These are phyloP conservation scores for Ostrea edulis DNA, from an alignment of 1,140 invertebrate genomes.

Conservation along the genomic window DNA sequence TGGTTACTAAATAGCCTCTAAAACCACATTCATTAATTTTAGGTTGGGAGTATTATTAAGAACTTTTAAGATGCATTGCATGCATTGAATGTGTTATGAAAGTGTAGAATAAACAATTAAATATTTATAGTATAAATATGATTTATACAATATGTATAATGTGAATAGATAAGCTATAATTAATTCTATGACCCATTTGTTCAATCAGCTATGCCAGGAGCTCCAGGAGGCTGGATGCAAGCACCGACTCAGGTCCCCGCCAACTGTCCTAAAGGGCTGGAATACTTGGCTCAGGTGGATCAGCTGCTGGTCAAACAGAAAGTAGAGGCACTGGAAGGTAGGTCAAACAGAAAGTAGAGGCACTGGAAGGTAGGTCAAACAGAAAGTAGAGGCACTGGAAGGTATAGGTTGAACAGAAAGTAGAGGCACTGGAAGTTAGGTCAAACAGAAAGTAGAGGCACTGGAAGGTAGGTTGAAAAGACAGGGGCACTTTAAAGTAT, in stretches of 20 bases:
- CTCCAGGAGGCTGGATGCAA: constrained; percentile 56
- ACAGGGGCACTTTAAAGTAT: neutral
- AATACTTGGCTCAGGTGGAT: constrained; percentile 95
- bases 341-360: constrained; percentile 38
- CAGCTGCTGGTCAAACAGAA: constrained; percentile 93
- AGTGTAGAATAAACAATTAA: too few relatives aligned
- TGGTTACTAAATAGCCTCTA: too few relatives aligned
- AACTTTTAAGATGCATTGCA: too few relatives aligned
- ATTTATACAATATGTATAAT: too few relatives aligned
- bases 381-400: neutral
- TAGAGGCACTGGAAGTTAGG: neutral
- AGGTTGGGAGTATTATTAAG: too few relatives aligned
- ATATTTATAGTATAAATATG: too few relatives aligned
- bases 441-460: neutral
- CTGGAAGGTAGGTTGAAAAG: neutral
- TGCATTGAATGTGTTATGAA: too few relatives aligned
- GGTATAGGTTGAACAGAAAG: neutral
- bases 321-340: constrained; percentile 90
- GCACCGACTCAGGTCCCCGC: constrained; percentile 84
- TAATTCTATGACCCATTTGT: neutral
- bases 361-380: neutral
- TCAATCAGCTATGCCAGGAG: constrained; percentile 40
- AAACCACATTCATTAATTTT: too few relatives aligned
- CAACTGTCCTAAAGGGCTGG: constrained; percentile 93
- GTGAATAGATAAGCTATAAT: neutral